phyloP scores from a whole-genome alignment of 1,140 invertebrate genomes.

The Magallana ariakensis region DNA sequence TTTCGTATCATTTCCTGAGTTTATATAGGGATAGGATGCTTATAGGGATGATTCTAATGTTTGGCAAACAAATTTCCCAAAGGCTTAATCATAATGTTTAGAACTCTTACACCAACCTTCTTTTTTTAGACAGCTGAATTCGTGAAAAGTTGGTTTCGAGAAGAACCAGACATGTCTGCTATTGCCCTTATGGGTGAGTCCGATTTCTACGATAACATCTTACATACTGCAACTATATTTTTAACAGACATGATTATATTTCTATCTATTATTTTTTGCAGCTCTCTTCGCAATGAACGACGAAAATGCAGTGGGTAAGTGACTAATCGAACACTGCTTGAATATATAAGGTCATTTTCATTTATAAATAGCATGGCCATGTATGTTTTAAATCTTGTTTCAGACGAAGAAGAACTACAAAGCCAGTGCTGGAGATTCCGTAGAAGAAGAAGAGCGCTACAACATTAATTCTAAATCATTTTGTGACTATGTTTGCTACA shows the following conservation, averaged over 20 bases:
- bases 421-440: conserved; percentile 1
- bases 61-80: no score
- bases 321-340: neutral
- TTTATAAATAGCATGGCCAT: neutral
- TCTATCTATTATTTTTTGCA: neutral
- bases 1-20: no score
- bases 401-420: neutral
- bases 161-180: conserved; percentile 22
- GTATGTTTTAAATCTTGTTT: neutral
- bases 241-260: neutral
- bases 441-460: neutral
- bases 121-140: conserved; percentile 1
- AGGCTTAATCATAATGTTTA: no score
- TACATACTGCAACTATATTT: no score
- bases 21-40: no score
- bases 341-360: neutral
- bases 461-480: neutral
- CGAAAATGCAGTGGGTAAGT: conserved; percentile 14
- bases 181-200: neutral
- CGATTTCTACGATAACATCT: neutral
- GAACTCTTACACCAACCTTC: neutral
- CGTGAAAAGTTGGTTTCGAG: conserved; percentile 9
- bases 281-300: conserved; percentile 22
- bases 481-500: no score
- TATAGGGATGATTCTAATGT: no score